Base-by-base conservation (phyloP, 2,113 vertebrate species). In the Nestor notabilis region DNA sequence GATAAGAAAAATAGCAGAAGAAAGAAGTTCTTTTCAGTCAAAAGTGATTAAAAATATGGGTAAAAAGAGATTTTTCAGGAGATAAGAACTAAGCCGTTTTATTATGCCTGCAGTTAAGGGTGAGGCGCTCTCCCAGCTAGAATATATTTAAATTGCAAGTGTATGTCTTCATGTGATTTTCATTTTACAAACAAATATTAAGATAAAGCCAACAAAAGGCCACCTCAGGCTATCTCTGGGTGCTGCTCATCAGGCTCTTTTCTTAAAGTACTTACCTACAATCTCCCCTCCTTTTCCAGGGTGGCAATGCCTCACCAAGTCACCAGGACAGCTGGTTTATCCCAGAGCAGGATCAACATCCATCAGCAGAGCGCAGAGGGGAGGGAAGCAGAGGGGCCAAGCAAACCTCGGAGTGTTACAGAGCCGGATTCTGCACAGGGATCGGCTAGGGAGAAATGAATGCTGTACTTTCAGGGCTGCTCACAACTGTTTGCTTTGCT, bases 291-390 rank as follows among this genome's bases (percentile, higher is more conserved):
- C 21, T 52, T 74, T 63, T 53, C 60, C 64, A 39, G 33, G 39
- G 33, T 1, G 7, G 25, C 27, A 8, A 21, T 1, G 3, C 35
- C 58, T 78, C 0, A 2, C 23, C 10, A 39, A 46, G 39, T 53
- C 75, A 49, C 53, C 47, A 37, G 60, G 68, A 35, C 10, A 24
- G 24, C 14, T 39, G 19, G 10, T 63, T 69, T 47, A 29, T 41
- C 49, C 52, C 56, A 23, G 35, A 56, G 33, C 41, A 43, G 72
- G 55, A 64, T 82, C 60, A 13, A 46, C 33, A 17, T 55, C 43
- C 65, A 27, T 24, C 44, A 10, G 49, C 25, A 50, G 35, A 17
- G 61, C 60, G 27, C 3, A 5, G n/a, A 33, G 24, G 7, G 49
- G 44, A 75, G 55, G 44, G 31, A 28, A 58, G n/a, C 49, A 17